Evolutionary conservation across 1,140 invertebrate species (phyloP).

Genomic region (Oscheius sp.): DNA sequence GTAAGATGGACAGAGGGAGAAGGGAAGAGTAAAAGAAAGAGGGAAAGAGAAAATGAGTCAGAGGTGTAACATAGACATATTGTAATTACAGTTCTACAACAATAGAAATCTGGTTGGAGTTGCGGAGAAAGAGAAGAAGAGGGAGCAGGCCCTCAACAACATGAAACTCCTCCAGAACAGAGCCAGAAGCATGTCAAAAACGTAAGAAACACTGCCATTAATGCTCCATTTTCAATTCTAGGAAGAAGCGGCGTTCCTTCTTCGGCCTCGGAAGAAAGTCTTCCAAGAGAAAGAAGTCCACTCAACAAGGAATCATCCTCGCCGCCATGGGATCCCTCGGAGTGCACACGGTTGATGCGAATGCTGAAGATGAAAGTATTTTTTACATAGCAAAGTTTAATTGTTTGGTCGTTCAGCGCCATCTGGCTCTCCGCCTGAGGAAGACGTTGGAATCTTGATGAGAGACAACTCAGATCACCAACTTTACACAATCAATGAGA

Average conservation of each 20-base stretch:
- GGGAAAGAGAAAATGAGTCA: no score
- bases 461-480: neutral
- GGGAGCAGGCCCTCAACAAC: neutral
- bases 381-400: neutral
- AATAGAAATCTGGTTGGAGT: constrained; percentile 24
- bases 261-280: neutral
- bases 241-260: neutral
- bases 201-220: no score
- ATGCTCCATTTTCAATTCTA: no score
- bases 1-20: neutral
- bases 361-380: neutral
- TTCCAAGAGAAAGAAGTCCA: constrained; percentile 3
- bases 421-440: neutral
- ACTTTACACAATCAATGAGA: neutral
- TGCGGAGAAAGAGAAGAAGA: constrained; percentile 26
- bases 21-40: no score
- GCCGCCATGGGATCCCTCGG: constrained; percentile 19
- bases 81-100: constrained; percentile 22
- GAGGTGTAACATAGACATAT: neutral
- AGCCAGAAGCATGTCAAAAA: neutral
- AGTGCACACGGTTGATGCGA: constrained; percentile 11
- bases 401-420: neutral
- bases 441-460: neutral
- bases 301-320: constrained; percentile 21
- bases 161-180: constrained; percentile 11